A percentile compares a stretch with the other conserved stretches of the same genome.
phyloP scores from a whole-genome alignment of 2,797 vertebrate genomes.

The Gymnocypris eckloni region DNA sequence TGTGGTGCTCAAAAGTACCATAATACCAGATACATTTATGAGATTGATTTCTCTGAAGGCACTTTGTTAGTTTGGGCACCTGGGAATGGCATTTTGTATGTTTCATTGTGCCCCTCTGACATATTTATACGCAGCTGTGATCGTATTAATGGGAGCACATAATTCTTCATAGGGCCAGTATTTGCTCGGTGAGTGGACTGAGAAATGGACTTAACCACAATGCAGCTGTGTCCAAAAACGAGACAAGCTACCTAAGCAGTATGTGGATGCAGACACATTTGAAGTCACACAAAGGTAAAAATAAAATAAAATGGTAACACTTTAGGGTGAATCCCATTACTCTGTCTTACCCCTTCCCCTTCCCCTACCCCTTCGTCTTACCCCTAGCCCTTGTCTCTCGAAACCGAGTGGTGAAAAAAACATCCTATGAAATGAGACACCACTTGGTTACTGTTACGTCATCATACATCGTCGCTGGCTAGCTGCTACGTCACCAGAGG shows the following conservation, averaged over 20 bases:
- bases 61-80: constrained; percentile 49
- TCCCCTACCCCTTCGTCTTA: too few relatives aligned
- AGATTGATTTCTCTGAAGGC: constrained; percentile 44
- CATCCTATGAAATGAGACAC: too few relatives aligned
- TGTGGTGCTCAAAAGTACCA: constrained; percentile 18
- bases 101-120: constrained; percentile 46
- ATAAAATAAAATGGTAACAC: not conserved
- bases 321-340: too few relatives aligned
- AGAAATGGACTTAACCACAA: constrained; percentile 7
- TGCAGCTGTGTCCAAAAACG: not conserved
- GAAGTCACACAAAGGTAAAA: not conserved
- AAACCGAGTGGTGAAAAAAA: too few relatives aligned
- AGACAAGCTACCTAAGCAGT: not conserved
- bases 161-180: constrained; percentile 41
- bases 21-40: constrained; percentile 46
- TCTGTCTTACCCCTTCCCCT: too few relatives aligned
- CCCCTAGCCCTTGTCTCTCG: too few relatives aligned
- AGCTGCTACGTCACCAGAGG: too few relatives aligned
- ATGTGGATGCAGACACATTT: not conserved
- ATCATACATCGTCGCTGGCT: too few relatives aligned
- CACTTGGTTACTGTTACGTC: too few relatives aligned
- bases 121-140: constrained; percentile 49
- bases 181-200: constrained; percentile 18
- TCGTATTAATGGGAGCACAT: constrained; percentile 49
- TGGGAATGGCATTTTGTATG: constrained; percentile 28